Evolutionary conservation across 2,888 invertebrate genomes (phyloP), one percentile per base, ranked within the genome.

Genomic region (Agrilus biguttatus): DNA sequence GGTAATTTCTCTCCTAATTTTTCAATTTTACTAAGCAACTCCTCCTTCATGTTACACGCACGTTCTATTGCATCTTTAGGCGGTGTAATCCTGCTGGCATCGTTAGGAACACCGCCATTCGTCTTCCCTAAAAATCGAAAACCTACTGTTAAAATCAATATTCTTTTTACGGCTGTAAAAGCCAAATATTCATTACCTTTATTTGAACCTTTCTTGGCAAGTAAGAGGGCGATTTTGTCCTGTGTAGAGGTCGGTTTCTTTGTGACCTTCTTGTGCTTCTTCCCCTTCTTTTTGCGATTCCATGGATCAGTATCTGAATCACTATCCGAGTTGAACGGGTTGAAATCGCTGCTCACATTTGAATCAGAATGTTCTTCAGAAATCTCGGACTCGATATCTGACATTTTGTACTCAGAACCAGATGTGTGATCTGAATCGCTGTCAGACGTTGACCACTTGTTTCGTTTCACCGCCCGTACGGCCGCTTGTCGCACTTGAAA

Each of bases 1-100:
- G 98, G 98, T 51, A 99, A 70, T 17, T 77, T 75, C 1, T 84
- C 80, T 5, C 95, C 96, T 2, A 97, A 71, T 21, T 75, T 70
- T 63, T 97, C 95, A 45, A 98, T 83, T 59, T 80, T 78, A 48
- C 75, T 74, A 49, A 98, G 66, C 35, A 98, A 70, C 51, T 95
- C 87, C 55, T 91, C 87, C 69, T 95, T 93, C 88, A 96, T 92
- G 58, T 77, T 76, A 67, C 87, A 87, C 0, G 92, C 92, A 38
- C 85, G 76, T 61, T 92, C 91, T 47, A 91, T 87, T 21, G 87
- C 85, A 51, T 87, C 87, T 51, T 82, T 77, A 0, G 84, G 85
- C 4, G 88, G 88, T 7, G 71, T 58, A 68, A 72, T 54, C 62
- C 69, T 56, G 50, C 63, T 47, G 61, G 66, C 3, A 56, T 58